Base-by-base conservation (phyloP, 2,113 vertebrate genomes). In the Sander vitreus region DNA sequence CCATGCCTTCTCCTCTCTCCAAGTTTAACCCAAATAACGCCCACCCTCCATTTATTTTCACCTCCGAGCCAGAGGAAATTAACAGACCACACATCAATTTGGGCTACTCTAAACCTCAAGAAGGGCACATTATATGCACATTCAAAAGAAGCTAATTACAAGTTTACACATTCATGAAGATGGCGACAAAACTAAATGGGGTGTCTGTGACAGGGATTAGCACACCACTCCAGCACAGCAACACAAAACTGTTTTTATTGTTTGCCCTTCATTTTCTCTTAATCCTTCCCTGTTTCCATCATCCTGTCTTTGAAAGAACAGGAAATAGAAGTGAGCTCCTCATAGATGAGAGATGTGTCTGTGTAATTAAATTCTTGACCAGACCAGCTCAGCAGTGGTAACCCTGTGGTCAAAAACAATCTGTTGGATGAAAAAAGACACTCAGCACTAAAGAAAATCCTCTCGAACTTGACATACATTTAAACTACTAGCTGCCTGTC, bases 1-100 rank as follows among this genome's bases (percentile, higher is more conserved):
- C 50, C 48, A 25, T 63, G 81, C 23, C 70, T 76, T n/a, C 81
- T 64, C 53, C 51, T 68, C 76, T 62, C 81, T 64, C 73, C 66
- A 88, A 89, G 90, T 82, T 83, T 81, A 90, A 90, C 81, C 85
- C 91, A 94, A 95, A 95, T 89, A 94, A 85, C 75, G 51, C 78
- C 73, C 88, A 87, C 87, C 79, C 85, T 79, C 76, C 79, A 68
- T 74, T 88, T 66, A 88, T 81, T 80, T 87, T 83, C 82, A 75
- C 82, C 75, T 88, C 81, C 4, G 58, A 89, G 84, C 78, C 83
- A 89, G 77, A 88, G 92, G 93, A 93, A 91, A 93, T 95, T 72
- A 94, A 85, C 76, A 89, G 90, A 92, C 93, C 92, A 93, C 93
- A 92, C 90, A 91, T 77, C 30, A 78, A 79, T 85, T 47, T 68